These are phyloP conservation scores for Narcine bancroftii DNA, from an alignment of 2,113 vertebrate genomes.

Conservation along the genomic window DNA sequence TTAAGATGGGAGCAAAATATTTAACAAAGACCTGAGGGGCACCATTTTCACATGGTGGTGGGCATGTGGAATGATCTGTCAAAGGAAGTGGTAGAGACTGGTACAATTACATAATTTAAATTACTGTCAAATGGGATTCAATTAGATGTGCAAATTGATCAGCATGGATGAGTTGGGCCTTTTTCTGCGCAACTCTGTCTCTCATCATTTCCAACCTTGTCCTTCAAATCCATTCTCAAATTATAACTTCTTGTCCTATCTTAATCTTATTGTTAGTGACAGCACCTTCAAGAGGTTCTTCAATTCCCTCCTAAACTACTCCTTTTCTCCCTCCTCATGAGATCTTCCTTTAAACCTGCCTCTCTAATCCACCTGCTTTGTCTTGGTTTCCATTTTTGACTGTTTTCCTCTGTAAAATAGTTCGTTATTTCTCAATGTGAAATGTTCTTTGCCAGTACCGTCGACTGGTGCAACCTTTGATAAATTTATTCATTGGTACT, in stretches of 20 bases:
- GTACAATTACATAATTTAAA: too few species aligned
- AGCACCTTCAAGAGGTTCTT: not conserved
- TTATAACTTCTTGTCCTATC: not conserved
- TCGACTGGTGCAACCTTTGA: not conserved
- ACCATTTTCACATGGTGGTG: too few species aligned
- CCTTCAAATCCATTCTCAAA: not conserved
- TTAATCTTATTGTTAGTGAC: not conserved
- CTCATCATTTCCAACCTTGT: too few species aligned
- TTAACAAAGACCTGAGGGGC: too few species aligned
- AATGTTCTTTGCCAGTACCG: not conserved
- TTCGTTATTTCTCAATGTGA: not conserved
- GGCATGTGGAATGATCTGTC: too few species aligned
- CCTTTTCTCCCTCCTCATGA: not conserved
- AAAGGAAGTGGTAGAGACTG: too few species aligned
- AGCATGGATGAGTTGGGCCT: too few species aligned
- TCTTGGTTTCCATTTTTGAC: not conserved
- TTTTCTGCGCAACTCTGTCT: too few species aligned
- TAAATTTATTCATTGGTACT: not conserved
- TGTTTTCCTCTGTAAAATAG: not conserved
- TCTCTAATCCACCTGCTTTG: not conserved
- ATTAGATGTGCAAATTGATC: too few species aligned
- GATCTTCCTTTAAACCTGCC: not conserved
- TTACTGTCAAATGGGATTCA: too few species aligned
- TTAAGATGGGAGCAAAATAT: too few species aligned
- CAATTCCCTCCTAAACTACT: too few species aligned